Evolutionary conservation across 2,888 invertebrate species (phyloP), one percentile per base, ranked within the genome.

Genomic region (Hydriomena furcata): DNA sequence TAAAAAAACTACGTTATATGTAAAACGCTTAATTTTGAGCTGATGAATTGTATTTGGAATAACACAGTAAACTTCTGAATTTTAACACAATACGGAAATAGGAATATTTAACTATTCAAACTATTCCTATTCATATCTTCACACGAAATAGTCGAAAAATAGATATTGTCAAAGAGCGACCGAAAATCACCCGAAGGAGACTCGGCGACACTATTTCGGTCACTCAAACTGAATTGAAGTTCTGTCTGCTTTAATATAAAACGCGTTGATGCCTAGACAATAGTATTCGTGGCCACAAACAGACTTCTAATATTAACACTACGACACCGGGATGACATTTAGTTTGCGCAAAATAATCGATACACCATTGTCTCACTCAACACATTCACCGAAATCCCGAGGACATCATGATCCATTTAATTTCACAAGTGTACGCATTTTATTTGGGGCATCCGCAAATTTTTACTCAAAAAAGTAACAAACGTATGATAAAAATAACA

Each of bases 291-390:
- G 73, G 76, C 78, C 82, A 84, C 88, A 81, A 85, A 84, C 87
- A 87, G 83, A 86, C 81, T 84, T 88, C 90, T 89, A 89, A 90
- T 89, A 90, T 90, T 90, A 90, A 84, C 88, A 87, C 87, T 80
- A 84, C 84, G 82, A 23, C 73, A 84, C 88, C 73, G 86, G 83
- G 87, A 86, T 90, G 90, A 90, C 90, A 89, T 90, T 90, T 88
- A 85, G 83, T 87, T 84, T 82, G 84, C 84, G 84, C 82, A 88
- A 88, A 90, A 88, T 89, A 90, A 90, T 90, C 90, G 87, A 90
- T 90, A 90, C 83, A 88, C 89, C 88, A 89, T 89, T 89, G 88
- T 89, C 87, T 87, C 80, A 84, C 87, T 87, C 80, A 84, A 79
- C 85, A 87, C 82, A 82, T 84, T 82, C 82, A 84, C 86, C 71